A percentile compares a stretch with the other conserved stretches of the same genome.
These are phyloP conservation scores for Notolepis coatsorum DNA, from an alignment of 2,797 vertebrate genomes.

Conservation along the genomic window DNA sequence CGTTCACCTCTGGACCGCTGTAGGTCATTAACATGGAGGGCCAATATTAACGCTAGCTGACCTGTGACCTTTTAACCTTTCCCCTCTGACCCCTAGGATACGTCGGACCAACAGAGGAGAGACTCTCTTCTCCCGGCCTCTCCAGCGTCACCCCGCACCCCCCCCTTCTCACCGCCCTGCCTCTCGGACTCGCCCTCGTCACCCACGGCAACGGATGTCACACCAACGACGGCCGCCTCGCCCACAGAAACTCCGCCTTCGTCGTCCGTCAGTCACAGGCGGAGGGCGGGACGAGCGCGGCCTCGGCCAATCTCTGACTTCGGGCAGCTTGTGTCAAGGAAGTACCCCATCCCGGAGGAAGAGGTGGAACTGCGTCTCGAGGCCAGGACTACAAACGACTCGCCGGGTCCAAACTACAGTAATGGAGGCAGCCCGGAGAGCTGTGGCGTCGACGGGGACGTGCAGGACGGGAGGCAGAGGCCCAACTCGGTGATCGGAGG, in stretches of 20 bases:
- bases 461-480: slow-evolving; percentile 77
- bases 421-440: slow-evolving; percentile 41
- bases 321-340: slow-evolving; percentile 85
- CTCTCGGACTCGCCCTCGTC: slow-evolving; percentile 47
- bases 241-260: slow-evolving; percentile 66
- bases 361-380: slow-evolving; percentile 70
- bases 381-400: slow-evolving; percentile 52
- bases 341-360: slow-evolving; percentile 91
- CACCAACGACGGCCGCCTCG: slow-evolving; percentile 23
- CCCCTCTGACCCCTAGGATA: slow-evolving; percentile 49
- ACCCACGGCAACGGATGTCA: slow-evolving; percentile 23
- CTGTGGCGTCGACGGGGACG: slow-evolving; percentile 46
- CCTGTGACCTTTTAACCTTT: slow-evolving; percentile 16
- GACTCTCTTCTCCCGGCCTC: slow-evolving; percentile 57
- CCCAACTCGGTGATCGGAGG: slow-evolving; percentile 92
- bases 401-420: slow-evolving; percentile 34
- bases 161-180: slow-evolving; percentile 46
- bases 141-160: slow-evolving; percentile 78
- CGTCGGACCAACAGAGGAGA: slow-evolving; percentile 37
- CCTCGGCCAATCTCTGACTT: slow-evolving; percentile 96
- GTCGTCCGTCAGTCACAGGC: slow-evolving; percentile 74
- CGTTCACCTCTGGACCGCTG: neutral
- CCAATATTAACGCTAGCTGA: slow-evolving; percentile 6
- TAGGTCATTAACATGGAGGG: slow-evolving; percentile 15
- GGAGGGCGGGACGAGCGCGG: slow-evolving; percentile 78